A percentile compares a stretch with the other conserved stretches of the same genome.
These are phyloP conservation scores for Harpegnathos saltator DNA, from an alignment of 1,140 invertebrate species.

Conservation along the genomic window DNA sequence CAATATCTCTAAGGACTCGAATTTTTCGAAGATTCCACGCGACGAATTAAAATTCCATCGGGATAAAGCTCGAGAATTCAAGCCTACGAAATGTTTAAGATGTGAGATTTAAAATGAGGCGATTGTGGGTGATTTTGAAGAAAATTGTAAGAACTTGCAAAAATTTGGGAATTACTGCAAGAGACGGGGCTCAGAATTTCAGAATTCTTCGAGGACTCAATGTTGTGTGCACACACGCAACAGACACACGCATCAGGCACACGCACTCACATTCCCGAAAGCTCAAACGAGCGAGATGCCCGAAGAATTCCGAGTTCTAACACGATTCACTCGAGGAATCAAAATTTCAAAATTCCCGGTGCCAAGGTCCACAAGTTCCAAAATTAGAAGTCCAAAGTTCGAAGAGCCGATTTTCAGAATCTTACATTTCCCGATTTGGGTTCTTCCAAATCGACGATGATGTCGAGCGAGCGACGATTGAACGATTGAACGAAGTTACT, in stretches of 20 bases:
- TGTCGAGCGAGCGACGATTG: not conserved
- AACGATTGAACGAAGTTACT: not conserved
- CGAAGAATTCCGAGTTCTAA: too few species aligned
- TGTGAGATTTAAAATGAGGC: not conserved
- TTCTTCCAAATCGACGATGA: not conserved
- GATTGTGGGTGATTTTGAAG: not conserved
- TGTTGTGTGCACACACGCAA: too few species aligned
- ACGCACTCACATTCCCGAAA: too few species aligned
- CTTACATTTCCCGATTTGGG: too few species aligned
- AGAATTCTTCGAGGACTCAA: too few species aligned
- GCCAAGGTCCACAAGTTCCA: not conserved
- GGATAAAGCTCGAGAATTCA: not conserved
- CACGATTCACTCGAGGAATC: not conserved
- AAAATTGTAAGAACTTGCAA: not conserved
- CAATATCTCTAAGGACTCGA: not conserved
- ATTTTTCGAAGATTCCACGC: not conserved
- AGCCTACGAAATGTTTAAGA: not conserved
- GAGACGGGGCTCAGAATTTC: too few species aligned
- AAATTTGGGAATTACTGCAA: too few species aligned
- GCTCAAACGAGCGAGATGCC: too few species aligned
- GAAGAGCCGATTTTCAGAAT: not conserved
- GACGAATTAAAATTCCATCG: not conserved
- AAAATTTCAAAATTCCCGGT: not conserved
- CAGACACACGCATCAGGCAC: too few species aligned
- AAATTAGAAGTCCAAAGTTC: not conserved